These are phyloP conservation scores for Hirtodrosophila duncani DNA, from an alignment of 2,888 invertebrate species.

Conservation along the genomic window DNA sequence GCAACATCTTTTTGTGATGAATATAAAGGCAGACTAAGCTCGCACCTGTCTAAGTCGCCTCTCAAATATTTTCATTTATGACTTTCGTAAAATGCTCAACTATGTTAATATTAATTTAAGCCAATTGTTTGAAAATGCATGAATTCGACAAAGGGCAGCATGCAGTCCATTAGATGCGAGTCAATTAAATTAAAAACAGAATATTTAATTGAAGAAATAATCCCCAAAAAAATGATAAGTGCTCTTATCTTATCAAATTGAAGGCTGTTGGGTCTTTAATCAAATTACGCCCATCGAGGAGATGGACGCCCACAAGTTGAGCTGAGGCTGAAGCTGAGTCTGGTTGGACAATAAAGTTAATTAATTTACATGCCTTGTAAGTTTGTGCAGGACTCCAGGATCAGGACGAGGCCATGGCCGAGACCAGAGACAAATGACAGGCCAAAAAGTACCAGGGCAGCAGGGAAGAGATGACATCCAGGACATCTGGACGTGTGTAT, in stretches of 20 bases:
- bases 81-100: background rate
- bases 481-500: background rate
- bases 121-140: background rate
- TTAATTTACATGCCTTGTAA: conserved; percentile 41
- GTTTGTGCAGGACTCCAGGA: background rate
- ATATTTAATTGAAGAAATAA: conserved; percentile 4
- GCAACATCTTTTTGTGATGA: no score
- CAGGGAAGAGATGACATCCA: conserved; percentile 1
- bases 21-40: no score
- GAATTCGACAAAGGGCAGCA: conserved; percentile 1
- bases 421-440: conserved; percentile 13
- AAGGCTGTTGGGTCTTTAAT: conserved; percentile 53
- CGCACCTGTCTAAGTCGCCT: no score
- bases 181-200: conserved; percentile 19
- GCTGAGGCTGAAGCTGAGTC: background rate
- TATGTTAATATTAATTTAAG: conserved; percentile 2
- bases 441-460: conserved; percentile 9
- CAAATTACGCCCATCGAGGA: conserved; percentile 37
- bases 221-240: conserved; percentile 43
- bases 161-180: conserved; percentile 32
- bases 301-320: background rate
- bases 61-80: no score
- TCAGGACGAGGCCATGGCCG: background rate
- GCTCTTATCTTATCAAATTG: conserved; percentile 39
- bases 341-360: conserved; percentile 60